Evolutionary conservation across 2,888 invertebrate species (phyloP), one percentile per base, ranked within the genome.

Genomic region (Pachycephus smyrnensis): DNA sequence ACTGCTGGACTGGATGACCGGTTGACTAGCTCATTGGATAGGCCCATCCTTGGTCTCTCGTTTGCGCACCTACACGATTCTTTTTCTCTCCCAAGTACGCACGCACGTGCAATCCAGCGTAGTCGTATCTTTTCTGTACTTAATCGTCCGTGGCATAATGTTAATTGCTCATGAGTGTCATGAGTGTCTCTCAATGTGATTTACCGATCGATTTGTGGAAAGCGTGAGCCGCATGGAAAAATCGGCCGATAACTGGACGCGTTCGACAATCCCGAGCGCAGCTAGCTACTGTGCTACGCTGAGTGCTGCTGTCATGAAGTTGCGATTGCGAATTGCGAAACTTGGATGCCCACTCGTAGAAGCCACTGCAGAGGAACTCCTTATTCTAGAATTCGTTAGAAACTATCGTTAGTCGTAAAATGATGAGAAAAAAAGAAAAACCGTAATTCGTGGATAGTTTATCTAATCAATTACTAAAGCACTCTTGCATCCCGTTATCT

Each of bases 121-220:
- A 55, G 55, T 71, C 71, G 71, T 71, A 71, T 71, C 83, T 81
- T 80, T 82, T 85, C 83, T 82, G 82, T 84, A 82, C 80, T 84
- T 85, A 87, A 87, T 87, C 86, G 84, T 82, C 82, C 81, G 78
- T 82, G 83, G 81, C 83, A 83, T 81, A 77, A 71, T 82, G 82
- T 85, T 87, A 88, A 88, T 88, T 86, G 87, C 83, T 83, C 82
- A 84, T 83, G 84, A 83, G 83, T 83, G 80, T 68, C 77, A 84
- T 84, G 84, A 82, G 82, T 83, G 80, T 68, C 77, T 85, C 82
- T 79, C 78, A 83, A 82, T 83, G 88, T 89, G 88, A 89, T 89
- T 89, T 89, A 89, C 85, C 82, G 87, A 82, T 82, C 82, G 74
- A 80, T 79, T 36, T 12, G 12, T 36, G 74, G 79, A 33, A 32